Conservation (phyloP, 2,113 vertebrate species). For the Promerops cafer region DNA sequence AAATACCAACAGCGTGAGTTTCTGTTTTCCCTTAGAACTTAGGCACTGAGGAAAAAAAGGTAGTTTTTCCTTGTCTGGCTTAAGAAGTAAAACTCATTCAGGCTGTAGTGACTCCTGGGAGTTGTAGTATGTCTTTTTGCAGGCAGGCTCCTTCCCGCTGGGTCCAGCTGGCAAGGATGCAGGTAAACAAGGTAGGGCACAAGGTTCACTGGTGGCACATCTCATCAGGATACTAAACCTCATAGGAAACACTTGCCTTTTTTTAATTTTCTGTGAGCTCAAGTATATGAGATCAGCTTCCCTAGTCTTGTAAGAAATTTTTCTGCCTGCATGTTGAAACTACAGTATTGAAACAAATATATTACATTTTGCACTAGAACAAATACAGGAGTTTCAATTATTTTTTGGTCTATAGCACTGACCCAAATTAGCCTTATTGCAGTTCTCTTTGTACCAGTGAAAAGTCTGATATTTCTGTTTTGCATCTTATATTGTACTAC, state of each 20-base stretch:
- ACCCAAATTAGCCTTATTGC: not conserved
- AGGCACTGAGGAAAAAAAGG: not conserved
- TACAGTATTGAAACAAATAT: not conserved
- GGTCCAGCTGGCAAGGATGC: not conserved
- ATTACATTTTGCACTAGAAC: not conserved
- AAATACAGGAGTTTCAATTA: not conserved
- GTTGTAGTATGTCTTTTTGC: not conserved
- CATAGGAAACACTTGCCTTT: not conserved
- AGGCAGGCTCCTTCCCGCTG: not conserved
- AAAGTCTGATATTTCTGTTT: not conserved
- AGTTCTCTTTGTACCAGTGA: not conserved
- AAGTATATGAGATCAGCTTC: not conserved
- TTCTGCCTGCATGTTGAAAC: not conserved
- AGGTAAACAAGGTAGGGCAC: slow-evolving; percentile 17
- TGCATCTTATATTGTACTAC: not conserved
- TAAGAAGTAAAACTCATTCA: not conserved
- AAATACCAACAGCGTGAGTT: not conserved
- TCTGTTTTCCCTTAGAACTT: not conserved
- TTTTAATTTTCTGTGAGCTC: slow-evolving; percentile 22
- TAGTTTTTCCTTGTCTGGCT: not conserved
- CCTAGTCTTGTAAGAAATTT: not conserved
- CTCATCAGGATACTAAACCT: slow-evolving; percentile 1
- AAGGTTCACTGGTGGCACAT: not conserved
- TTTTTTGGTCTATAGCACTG: not conserved
- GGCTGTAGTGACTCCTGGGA: slow-evolving; percentile 15